A percentile compares a stretch with the other conserved stretches of the same genome.
phyloP scores from a whole-genome alignment of 2,888 invertebrate genomes.

The Acheta domesticus region DNA sequence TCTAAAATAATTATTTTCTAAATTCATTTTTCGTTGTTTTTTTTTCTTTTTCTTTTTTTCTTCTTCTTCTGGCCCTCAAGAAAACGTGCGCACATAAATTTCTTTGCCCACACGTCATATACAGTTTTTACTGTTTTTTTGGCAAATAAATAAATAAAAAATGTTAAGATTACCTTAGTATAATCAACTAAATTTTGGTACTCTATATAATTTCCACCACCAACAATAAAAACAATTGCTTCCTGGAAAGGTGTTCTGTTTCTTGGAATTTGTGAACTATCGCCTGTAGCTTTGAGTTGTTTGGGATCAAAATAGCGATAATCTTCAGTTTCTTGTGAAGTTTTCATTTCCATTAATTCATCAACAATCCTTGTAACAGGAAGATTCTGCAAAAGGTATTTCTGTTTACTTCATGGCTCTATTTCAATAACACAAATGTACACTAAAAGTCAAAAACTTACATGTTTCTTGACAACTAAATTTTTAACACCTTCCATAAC shows the following conservation, averaged over 20 bases:
- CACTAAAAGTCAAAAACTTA: constrained; percentile 51
- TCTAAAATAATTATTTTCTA: too few relatives aligned
- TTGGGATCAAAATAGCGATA: constrained; percentile 95
- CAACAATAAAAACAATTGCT: constrained; percentile 86
- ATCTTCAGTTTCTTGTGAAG: constrained; percentile 75
- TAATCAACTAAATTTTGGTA: constrained; percentile 98
- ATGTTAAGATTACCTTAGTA: constrained; percentile 62
- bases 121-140: too few relatives aligned
- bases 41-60: too few relatives aligned
- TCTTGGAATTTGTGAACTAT: constrained; percentile 61
- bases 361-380: constrained; percentile 93
- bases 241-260: constrained; percentile 69
- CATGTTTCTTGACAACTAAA: constrained; percentile 95
- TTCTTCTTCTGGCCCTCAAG: too few relatives aligned
- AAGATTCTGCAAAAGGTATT: constrained; percentile 64
- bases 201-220: constrained; percentile 97
- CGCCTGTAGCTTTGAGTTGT: constrained; percentile 64
- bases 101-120: too few relatives aligned
- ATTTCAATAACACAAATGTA: constrained; percentile 23
- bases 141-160: too few relatives aligned
- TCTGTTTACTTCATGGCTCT: neutral
- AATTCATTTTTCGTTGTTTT: too few relatives aligned
- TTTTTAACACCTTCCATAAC: constrained; percentile 99
- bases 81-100: too few relatives aligned
- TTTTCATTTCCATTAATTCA: constrained; percentile 77